Evolutionary conservation across 2,888 invertebrate species (phyloP), one percentile per base, ranked within the genome.

Genomic region (Graphium colonna): DNA sequence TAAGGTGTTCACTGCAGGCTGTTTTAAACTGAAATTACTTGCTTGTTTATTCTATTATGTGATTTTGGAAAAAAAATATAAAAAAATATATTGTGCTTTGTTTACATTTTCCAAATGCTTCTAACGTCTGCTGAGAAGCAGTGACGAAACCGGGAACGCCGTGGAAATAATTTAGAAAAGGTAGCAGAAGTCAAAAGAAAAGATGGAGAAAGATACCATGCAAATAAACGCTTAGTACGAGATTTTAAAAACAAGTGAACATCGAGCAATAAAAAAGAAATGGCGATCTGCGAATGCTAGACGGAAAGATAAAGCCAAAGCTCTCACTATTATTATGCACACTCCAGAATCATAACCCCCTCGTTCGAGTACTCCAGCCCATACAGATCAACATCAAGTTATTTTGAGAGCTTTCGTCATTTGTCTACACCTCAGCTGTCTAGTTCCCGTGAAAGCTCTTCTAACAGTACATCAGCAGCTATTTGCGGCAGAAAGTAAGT

Each of bases 171-270:
- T 41, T 47, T 40, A 8, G 48, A 44, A 45, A 57, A 40, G 31
- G 53, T 55, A 39, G 51, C 40, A 47, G 51, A 40, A 55, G n/a
- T 36, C 43, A 55, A 57, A 46, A 56, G 42, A 55, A 55, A 57
- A 51, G 17, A 51, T 42, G 12, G 16, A 31, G 50, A 50, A 18
- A 45, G 55, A 46, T 52, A 47, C 36, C 52, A 52, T 52, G 31
- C 31, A 45, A 55, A 45, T 4, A 55, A 55, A 45, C 50, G 41
- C 41, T 55, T 45, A 47, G 55, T 55, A 26, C 16, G 33, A 51
- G 48, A 56, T 48, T n/a, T 45, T 52, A 43, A 48, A 44, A 28
- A n/a, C 38, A 31, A 43, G 47, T 28, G 55, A 55, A 44, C 51
- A 55, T 21, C 38, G 42, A 46, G 33, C 36, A 55, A 46, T 51